These are phyloP conservation scores for Paradisaea rubra DNA, from an alignment of 2,113 vertebrate species.

Conservation along the genomic window DNA sequence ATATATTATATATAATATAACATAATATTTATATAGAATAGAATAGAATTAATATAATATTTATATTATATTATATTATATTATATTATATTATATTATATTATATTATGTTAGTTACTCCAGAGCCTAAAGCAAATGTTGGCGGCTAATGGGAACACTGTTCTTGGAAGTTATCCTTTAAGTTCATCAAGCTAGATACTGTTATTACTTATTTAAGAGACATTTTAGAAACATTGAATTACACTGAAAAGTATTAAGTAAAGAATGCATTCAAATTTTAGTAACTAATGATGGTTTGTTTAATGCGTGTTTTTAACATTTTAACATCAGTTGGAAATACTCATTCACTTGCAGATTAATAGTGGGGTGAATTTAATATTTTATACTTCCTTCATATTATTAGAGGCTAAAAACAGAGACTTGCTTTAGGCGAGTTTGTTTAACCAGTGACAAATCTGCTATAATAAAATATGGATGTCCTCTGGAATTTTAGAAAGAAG, in stretches of 20 bases:
- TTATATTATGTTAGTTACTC: not conserved
- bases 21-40: too few relatives aligned
- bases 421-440: not conserved
- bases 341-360: not conserved
- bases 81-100: too few relatives aligned
- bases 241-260: not conserved
- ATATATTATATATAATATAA: too few relatives aligned
- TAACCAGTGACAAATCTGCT: not conserved
- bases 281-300: not conserved
- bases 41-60: too few relatives aligned
- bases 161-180: not conserved
- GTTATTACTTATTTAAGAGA: not conserved
- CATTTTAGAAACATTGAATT: not conserved
- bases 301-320: not conserved
- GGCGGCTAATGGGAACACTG: not conserved
- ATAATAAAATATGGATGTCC: slow-evolving; percentile 5
- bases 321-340: not conserved
- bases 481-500: not conserved
- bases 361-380: not conserved
- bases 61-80: too few relatives aligned
- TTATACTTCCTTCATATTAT: not conserved
- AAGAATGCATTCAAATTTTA: not conserved
- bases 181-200: not conserved
- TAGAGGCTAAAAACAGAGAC: not conserved
- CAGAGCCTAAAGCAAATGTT: not conserved